Evolutionary conservation across 2,797 vertebrate species (phyloP).

Genomic region (Sparus aurata): DNA sequence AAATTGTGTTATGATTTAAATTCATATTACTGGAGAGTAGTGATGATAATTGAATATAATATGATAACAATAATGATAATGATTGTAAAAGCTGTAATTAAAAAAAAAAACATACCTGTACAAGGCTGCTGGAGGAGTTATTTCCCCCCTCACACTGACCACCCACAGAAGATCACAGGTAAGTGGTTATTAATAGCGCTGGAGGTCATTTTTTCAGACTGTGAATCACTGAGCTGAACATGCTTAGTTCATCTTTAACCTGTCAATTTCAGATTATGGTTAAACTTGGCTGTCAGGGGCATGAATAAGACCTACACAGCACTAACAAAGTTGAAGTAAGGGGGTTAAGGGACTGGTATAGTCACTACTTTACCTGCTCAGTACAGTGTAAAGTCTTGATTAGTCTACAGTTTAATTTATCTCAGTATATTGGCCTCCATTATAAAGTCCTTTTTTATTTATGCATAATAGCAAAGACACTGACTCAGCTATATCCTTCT

Average conservation of each 20-base stretch:
- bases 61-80: slow-evolving; percentile 83
- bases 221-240: background rate
- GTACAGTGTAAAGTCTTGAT: background rate
- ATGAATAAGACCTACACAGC: background rate
- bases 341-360: background rate
- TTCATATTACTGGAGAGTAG: slow-evolving; percentile 85
- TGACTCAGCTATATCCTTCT: background rate
- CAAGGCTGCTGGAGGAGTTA: slow-evolving; percentile 50
- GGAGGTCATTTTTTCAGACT: background rate
- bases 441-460: background rate
- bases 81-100: slow-evolving; percentile 88
- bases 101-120: slow-evolving; percentile 80
- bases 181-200: background rate
- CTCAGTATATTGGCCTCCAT: background rate
- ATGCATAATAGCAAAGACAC: background rate
- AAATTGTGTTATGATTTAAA: slow-evolving; percentile 87
- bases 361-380: too few species aligned
- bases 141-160: slow-evolving; percentile 26
- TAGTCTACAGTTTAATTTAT: background rate
- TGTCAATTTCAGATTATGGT: background rate
- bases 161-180: slow-evolving; percentile 20
- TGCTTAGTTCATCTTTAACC: background rate
- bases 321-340: background rate
- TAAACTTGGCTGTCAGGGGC: background rate
- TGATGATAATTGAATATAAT: slow-evolving; percentile 84